Conservation (phyloP, 92 coral and sea anemone species). For the Siderastrea siderea region DNA sequence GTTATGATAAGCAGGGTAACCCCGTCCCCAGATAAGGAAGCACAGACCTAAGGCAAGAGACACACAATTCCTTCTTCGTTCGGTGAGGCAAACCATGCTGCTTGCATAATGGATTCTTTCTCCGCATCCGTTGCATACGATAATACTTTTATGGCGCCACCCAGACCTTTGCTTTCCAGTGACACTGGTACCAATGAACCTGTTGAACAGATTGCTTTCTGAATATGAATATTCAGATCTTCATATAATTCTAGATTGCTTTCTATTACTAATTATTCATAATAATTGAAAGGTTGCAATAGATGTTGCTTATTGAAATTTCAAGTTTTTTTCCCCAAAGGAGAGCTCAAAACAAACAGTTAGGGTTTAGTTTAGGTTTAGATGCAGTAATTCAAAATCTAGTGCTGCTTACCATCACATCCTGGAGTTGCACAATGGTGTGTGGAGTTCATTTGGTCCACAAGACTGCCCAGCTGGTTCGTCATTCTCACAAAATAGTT, state of each 20-base stretch:
- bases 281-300: too few species aligned
- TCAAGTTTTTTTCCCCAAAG: too few species aligned
- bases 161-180: background rate
- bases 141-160: background rate
- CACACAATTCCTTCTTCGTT: background rate
- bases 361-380: too few species aligned
- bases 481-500: background rate
- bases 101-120: background rate
- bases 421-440: background rate
- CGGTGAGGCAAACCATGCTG: background rate
- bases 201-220: background rate
- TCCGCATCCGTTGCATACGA: background rate
- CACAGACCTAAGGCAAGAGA: background rate
- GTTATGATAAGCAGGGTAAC: constrained; percentile 14
- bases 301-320: too few species aligned
- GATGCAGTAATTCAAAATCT: background rate
- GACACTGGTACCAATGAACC: background rate
- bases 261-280: too few species aligned
- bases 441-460: background rate
- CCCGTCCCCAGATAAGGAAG: constrained; percentile 16
- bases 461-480: too few species aligned
- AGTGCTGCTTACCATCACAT: background rate
- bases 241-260: too few species aligned
- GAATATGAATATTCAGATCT: too few species aligned
- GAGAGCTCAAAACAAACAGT: too few species aligned